Percentiles rank a stretch among this genome's conserved stretches.
Conservation (phyloP, 1,140 invertebrate genomes). For the Globodera rostochiensis region DNA sequence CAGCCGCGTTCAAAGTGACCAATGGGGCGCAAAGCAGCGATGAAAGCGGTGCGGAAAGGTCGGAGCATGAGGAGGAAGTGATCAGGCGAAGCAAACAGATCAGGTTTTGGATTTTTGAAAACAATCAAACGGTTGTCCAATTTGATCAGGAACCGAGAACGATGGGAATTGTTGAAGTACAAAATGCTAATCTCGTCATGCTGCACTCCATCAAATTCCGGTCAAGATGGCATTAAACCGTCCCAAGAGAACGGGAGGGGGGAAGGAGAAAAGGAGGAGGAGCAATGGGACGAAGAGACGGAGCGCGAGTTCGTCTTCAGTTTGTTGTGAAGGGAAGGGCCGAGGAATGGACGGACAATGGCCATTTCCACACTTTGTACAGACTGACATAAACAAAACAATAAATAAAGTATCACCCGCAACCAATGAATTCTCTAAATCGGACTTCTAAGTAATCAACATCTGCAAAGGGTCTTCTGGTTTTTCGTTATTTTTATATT, state of each 20-base stretch:
- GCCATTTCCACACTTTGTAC: too few relatives aligned
- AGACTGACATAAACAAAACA: too few relatives aligned
- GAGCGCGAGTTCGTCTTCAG: constrained; percentile 31
- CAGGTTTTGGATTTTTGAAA: neutral
- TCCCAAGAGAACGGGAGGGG: neutral
- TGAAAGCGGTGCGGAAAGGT: constrained; percentile 18
- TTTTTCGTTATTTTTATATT: too few relatives aligned
- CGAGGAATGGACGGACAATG: neutral
- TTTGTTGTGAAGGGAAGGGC: neutral
- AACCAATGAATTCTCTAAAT: too few relatives aligned
- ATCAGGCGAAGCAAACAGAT: constrained; percentile 18
- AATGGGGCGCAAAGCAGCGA: neutral
- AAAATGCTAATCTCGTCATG: constrained; percentile 1
- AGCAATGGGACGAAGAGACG: constrained; percentile 24
- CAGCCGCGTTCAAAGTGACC: neutral
- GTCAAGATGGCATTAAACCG: neutral
- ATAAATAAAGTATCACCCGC: too few relatives aligned
- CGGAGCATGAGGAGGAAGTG: constrained; percentile 24
- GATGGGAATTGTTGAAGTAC: constrained; percentile 27
- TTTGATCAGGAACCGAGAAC: constrained; percentile 17
- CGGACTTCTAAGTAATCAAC: too few relatives aligned
- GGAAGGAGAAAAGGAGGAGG: neutral
- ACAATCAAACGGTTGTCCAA: neutral
- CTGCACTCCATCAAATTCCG: neutral
- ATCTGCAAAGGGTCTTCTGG: too few relatives aligned